phyloP scores from a whole-genome alignment of 2,113 vertebrate genomes.

The Uria aalge region DNA sequence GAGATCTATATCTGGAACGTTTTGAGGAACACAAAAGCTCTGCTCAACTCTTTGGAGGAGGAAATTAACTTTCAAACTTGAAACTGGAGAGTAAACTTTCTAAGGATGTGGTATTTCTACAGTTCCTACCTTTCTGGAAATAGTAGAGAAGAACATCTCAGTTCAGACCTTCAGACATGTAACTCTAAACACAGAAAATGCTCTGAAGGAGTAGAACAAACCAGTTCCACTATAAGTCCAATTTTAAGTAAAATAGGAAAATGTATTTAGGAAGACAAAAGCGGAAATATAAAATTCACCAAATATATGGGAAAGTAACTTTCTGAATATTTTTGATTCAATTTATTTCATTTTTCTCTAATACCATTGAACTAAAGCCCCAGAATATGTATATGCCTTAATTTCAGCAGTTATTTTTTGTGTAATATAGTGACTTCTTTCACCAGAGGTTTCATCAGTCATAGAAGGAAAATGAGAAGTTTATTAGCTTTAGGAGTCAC shows the following conservation, averaged over 20 bases:
- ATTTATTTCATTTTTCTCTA: not conserved
- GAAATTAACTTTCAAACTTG: not conserved
- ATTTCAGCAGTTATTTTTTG: not conserved
- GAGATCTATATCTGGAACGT: not conserved
- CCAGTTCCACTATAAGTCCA: not conserved
- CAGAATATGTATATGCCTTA: not conserved
- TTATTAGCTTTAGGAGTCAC: not conserved
- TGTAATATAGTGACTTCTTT: not conserved
- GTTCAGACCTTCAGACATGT: not conserved
- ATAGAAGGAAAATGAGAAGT: not conserved
- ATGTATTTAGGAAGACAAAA: not conserved
- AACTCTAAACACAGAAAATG: not conserved
- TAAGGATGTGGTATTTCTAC: not conserved
- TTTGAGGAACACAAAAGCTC: not conserved
- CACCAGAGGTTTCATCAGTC: not conserved
- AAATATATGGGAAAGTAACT: not conserved
- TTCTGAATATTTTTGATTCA: not conserved
- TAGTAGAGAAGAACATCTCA: not conserved
- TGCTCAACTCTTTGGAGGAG: not conserved
- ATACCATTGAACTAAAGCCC: fast-evolving
- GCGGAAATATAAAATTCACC: not conserved
- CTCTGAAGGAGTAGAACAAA: not conserved
- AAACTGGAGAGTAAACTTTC: not conserved
- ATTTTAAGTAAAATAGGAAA: not conserved
- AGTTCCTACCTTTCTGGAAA: not conserved